These are phyloP conservation scores for Ophion costatus DNA, from an alignment of 2,888 invertebrate species.

Conservation along the genomic window DNA sequence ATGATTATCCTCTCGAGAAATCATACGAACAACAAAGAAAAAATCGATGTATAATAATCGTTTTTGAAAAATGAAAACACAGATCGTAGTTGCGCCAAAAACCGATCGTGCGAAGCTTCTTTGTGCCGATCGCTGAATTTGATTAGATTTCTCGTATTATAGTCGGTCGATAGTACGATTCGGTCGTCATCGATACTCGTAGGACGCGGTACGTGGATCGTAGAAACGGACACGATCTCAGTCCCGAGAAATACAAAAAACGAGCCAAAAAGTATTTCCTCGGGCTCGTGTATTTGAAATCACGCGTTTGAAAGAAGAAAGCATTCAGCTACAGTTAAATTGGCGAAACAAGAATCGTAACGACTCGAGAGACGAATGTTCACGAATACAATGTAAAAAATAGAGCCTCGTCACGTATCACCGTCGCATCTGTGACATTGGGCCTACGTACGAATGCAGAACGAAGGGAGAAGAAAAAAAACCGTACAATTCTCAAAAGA, in stretches of 20 bases:
- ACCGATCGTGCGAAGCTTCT: background rate
- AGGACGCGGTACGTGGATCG: background rate
- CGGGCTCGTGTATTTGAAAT: slow-evolving; percentile 8
- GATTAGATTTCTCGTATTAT: slow-evolving; percentile 40
- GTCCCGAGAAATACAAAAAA: slow-evolving; percentile 3
- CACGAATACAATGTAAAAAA: slow-evolving; percentile 24
- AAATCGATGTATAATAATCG: no score
- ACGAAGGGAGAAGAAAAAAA: background rate
- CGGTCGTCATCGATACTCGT: slow-evolving; percentile 9
- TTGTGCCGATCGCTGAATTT: slow-evolving; percentile 19
- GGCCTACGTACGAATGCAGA: background rate
- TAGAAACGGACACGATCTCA: background rate
- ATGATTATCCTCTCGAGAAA: background rate
- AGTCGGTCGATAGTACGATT: background rate
- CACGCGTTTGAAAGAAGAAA: background rate
- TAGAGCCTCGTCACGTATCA: slow-evolving; percentile 27
- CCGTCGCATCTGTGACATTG: background rate
- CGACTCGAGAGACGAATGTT: slow-evolving; percentile 12
- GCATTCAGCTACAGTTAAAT: background rate
- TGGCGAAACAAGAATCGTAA: background rate
- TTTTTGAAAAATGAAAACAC: slow-evolving; percentile 19
- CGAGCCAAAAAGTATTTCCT: slow-evolving; percentile 2
- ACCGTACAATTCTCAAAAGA: slow-evolving; percentile 8
- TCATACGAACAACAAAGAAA: no score
- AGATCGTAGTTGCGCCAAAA: slow-evolving; percentile 6